Evolutionary conservation across 2,113 vertebrate species (phyloP).

Genomic region (Edolisoma coerulescens): DNA sequence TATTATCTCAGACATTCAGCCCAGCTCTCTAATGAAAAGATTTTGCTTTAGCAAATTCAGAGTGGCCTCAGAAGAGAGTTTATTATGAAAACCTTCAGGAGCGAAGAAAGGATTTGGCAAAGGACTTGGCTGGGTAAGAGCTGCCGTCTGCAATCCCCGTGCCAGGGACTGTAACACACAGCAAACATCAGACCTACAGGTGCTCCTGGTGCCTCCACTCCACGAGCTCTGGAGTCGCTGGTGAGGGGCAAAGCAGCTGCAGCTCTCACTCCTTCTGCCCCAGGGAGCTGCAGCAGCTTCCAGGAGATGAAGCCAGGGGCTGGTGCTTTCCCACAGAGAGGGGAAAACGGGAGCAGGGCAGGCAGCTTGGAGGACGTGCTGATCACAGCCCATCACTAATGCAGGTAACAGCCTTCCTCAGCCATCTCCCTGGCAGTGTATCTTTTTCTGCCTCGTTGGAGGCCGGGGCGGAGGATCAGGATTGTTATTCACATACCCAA

Average conservation of each 20-base stretch:
- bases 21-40: constrained; percentile 4
- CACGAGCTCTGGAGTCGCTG: neutral
- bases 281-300: neutral
- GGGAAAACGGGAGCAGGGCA: neutral
- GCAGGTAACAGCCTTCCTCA: constrained; percentile 28
- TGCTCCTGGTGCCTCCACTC: neutral
- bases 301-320: neutral
- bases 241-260: neutral
- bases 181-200: neutral
- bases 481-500: neutral
- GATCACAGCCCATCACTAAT: constrained; percentile 22
- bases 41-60: neutral
- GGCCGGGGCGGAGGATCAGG: accelerated
- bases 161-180: neutral
- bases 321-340: neutral
- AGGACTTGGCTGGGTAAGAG: neutral
- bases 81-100: neutral
- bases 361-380: neutral
- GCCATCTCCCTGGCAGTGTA: neutral
- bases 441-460: constrained; percentile 54
- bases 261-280: neutral
- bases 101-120: neutral
- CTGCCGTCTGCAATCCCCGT: neutral
- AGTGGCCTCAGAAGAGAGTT: neutral
- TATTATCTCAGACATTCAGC: constrained; percentile 1